These are phyloP conservation scores for Erebia epiphron DNA, from an alignment of 2,888 invertebrate genomes.

Conservation along the genomic window DNA sequence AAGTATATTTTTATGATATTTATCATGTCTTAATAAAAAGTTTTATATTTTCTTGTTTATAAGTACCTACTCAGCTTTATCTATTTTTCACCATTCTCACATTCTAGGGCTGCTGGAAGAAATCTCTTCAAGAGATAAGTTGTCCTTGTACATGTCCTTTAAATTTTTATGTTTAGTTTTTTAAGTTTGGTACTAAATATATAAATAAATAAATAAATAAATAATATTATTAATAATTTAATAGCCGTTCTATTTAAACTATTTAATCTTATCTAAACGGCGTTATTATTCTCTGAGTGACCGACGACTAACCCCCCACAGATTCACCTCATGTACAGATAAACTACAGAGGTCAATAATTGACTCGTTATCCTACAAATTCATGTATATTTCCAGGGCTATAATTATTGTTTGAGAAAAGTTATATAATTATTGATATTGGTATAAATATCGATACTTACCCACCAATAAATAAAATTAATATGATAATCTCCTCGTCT, in stretches of 20 bases:
- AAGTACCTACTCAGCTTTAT: too few relatives aligned
- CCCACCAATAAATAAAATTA: neutral
- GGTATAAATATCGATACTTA: neutral
- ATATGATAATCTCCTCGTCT: too few relatives aligned
- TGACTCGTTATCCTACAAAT: constrained; percentile 51
- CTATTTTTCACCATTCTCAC: too few relatives aligned
- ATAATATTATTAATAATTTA: neutral
- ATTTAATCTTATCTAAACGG: constrained; percentile 31
- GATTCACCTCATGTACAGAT: constrained; percentile 71
- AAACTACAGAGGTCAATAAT: constrained; percentile 59
- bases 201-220: too few relatives aligned
- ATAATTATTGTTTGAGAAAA: neutral
- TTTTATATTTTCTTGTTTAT: too few relatives aligned
- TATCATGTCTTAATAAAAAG: too few relatives aligned
- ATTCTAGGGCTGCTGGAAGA: too few relatives aligned
- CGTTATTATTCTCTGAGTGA: constrained; percentile 24
- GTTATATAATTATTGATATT: constrained; percentile 1
- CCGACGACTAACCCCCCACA: constrained; percentile 66
- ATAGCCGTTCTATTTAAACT: constrained; percentile 12
- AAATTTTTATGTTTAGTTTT: too few relatives aligned
- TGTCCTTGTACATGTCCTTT: too few relatives aligned
- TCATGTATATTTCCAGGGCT: constrained; percentile 54
- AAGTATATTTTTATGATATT: too few relatives aligned
- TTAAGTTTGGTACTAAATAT: too few relatives aligned
- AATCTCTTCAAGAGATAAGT: too few relatives aligned